Evolutionary conservation across 2,113 vertebrate genomes (phyloP), one percentile per base, ranked within the genome.

Genomic region (Hypomesus transpacificus): DNA sequence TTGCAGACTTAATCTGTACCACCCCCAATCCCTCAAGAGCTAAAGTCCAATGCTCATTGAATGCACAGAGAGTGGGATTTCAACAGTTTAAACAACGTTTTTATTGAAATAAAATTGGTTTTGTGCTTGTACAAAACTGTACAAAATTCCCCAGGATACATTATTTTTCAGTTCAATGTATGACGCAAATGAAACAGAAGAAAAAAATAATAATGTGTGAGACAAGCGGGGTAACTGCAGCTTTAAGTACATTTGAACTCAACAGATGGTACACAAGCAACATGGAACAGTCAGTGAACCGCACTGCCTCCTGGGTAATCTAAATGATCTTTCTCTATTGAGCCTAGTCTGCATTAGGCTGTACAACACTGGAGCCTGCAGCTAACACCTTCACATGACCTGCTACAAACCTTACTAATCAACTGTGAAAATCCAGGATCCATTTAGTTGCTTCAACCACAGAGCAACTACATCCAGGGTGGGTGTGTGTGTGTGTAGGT

Each of bases 31-130:
- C 20, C 56, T 61, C 21, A 26, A 26, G 17, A 54, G 26, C 16
- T 54, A 6, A 54, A 63, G 65, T 28, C 51, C 24, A 73, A 59
- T 64, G 11, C 59, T 82, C 72, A 87, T 73, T 85, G 82, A 91
- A 86, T 78, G 75, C 82, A 91, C 87, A 90, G 73, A 88, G 73
- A 83, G 85, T 80, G 71, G 53, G 82, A 81, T 76, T 66, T 72
- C 18, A 85, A 80, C 80, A 63, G 84, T 79, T 76, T 73, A 72
- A 78, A 77, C 75, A 88, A 80, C 61, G 81, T 71, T 85, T 93
- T 93, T 92, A 93, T 93, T 93, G 85, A 88, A 89, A 86, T 87
- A 76, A 81, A 89, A 79, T 80, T 84, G 77, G 54, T 52, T 84
- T 85, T 69, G 77, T 76, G 76, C 82, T 76, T 79, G 85, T 31